A percentile compares a stretch with the other conserved stretches of the same genome.
These are phyloP conservation scores for Odontomachus brunneus DNA, from an alignment of 1,140 invertebrate species.

Conservation along the genomic window DNA sequence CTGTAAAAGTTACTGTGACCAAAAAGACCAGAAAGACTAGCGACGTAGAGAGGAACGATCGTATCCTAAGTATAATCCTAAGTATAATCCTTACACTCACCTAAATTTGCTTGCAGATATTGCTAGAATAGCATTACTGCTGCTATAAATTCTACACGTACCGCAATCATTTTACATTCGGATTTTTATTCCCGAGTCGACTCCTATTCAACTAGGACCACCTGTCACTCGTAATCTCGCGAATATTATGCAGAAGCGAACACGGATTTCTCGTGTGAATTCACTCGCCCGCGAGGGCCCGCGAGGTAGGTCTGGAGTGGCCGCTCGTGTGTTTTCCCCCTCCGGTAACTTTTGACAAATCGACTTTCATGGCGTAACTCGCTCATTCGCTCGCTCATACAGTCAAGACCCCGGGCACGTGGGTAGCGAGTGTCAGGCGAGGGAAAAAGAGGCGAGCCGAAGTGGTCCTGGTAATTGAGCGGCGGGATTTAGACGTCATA, in stretches of 20 bases:
- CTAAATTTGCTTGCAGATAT: too few relatives aligned
- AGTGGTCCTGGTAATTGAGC: slow-evolving; percentile 65
- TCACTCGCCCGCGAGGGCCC: not conserved
- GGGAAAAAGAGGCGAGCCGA: not conserved
- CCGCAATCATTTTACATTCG: too few relatives aligned
- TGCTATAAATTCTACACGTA: too few relatives aligned
- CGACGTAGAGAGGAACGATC: too few relatives aligned
- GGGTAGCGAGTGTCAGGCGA: not conserved
- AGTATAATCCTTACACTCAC: too few relatives aligned
- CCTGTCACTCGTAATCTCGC: not conserved
- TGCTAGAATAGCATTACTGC: too few relatives aligned
- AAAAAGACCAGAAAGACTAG: too few relatives aligned
- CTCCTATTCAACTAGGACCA: not conserved
- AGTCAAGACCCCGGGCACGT: slow-evolving; percentile 29
- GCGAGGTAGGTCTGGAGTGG: not conserved
- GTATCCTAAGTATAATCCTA: too few relatives aligned
- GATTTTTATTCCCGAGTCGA: not conserved
- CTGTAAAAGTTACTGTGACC: too few relatives aligned
- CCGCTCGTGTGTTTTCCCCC: not conserved
- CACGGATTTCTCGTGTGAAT: not conserved
- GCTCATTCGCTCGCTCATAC: slow-evolving; percentile 2
- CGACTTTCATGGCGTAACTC: slow-evolving; percentile 57
- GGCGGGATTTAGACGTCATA: slow-evolving; percentile 74
- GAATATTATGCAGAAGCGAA: not conserved
- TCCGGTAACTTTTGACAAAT: slow-evolving; percentile 60